phyloP scores from a whole-genome alignment of 1,140 invertebrate species.

The Halictus rubicundus region DNA sequence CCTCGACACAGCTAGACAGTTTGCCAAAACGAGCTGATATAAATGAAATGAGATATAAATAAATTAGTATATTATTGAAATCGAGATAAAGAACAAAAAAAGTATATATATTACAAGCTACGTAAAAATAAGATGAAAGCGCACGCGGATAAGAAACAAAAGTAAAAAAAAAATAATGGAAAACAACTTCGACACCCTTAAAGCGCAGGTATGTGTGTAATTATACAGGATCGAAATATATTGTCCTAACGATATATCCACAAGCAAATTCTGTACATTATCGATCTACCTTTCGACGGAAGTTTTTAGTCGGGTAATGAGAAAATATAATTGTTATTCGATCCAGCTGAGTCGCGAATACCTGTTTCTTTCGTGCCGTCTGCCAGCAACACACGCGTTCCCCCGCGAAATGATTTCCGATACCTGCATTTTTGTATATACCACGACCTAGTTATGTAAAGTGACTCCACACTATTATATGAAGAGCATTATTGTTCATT shows the following conservation, averaged over 20 bases:
- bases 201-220: constrained; percentile 34
- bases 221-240: constrained; percentile 34
- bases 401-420: constrained; percentile 31
- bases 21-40: constrained; percentile 65
- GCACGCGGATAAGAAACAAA: constrained; percentile 46
- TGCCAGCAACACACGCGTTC: constrained; percentile 25
- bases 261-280: constrained; percentile 43
- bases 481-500: constrained; percentile 75
- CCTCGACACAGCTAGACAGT: constrained; percentile 61
- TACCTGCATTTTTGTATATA: constrained; percentile 74
- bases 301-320: constrained; percentile 32
- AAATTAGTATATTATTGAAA: constrained; percentile 59
- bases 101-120: constrained; percentile 57
- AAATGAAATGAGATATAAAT: constrained; percentile 57
- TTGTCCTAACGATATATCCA: constrained; percentile 27
- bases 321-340: constrained; percentile 23
- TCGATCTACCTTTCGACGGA: constrained; percentile 39
- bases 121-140: constrained; percentile 46
- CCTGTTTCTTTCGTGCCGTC: constrained; percentile 41
- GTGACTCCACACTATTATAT: constrained; percentile 63
- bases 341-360: constrained; percentile 24
- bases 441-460: constrained; percentile 72
- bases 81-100: constrained; percentile 21
- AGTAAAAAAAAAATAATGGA: constrained; percentile 1
- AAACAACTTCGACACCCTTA: constrained; percentile 23